Percentiles rank a stretch among this genome's conserved stretches.
phyloP scores from a whole-genome alignment of 1,140 invertebrate species.

The Periplaneta americana region DNA sequence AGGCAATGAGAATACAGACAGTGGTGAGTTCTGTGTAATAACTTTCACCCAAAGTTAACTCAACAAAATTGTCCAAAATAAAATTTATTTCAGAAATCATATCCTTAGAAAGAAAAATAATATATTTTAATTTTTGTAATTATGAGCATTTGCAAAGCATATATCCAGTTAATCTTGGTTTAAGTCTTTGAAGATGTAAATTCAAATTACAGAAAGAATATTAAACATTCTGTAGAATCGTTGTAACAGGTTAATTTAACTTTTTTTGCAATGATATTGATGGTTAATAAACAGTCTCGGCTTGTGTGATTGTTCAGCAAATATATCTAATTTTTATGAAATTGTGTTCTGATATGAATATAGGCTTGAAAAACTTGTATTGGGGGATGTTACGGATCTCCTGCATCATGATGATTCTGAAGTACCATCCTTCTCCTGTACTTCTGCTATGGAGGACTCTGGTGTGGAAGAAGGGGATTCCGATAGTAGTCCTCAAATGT shows the following conservation, averaged over 20 bases:
- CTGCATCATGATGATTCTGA: background rate
- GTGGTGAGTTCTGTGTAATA: too few species aligned
- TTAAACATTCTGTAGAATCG: too few species aligned
- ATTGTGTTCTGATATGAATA: background rate
- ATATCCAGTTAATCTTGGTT: too few species aligned
- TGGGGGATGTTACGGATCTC: background rate
- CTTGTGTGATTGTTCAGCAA: background rate
- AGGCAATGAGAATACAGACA: too few species aligned
- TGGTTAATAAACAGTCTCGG: background rate
- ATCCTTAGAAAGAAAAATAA: too few species aligned
- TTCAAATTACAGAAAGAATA: background rate
- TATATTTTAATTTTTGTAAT: too few species aligned
- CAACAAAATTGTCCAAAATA: too few species aligned
- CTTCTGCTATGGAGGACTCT: background rate
- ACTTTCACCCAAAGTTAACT: too few species aligned
- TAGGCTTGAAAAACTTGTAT: background rate
- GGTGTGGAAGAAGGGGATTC: background rate
- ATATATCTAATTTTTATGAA: too few species aligned
- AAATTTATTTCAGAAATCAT: too few species aligned
- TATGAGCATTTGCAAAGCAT: too few species aligned
- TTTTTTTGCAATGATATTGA: background rate
- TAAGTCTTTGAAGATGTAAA: background rate
- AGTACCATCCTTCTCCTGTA: background rate
- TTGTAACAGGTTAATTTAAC: background rate
- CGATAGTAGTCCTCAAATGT: background rate